Evolutionary conservation across 2,797 vertebrate genomes (phyloP).

Genomic region (Scolopax bukidnonensis): DNA sequence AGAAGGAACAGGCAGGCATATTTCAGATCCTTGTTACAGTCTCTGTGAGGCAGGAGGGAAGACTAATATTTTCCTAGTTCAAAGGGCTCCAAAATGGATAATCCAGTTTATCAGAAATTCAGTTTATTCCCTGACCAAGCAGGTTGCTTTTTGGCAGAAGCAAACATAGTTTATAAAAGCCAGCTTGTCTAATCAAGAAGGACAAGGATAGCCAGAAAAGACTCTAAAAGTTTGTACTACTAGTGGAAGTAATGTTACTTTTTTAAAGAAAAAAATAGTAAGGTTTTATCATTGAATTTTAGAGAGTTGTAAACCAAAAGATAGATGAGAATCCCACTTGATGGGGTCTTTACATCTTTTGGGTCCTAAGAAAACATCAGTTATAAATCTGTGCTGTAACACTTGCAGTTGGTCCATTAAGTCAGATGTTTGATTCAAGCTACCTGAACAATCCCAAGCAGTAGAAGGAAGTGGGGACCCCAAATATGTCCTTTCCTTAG

Average conservation of each 20-base stretch:
- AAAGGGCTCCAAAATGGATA: slow-evolving; percentile 29
- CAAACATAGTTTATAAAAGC: slow-evolving; percentile 28
- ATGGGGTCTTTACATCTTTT: background rate
- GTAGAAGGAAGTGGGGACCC: accelerated
- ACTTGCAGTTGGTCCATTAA: background rate
- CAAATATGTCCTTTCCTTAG: background rate
- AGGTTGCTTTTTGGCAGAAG: background rate
- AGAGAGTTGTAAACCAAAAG: background rate
- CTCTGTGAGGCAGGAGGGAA: background rate
- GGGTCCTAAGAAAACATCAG: background rate
- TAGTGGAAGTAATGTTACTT: background rate
- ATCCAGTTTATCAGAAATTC: slow-evolving; percentile 55
- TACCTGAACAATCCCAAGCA: background rate
- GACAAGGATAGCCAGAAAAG: background rate
- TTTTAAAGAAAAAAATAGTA: background rate
- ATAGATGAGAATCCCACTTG: background rate
- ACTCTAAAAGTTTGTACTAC: background rate
- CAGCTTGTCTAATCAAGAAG: slow-evolving; percentile 9
- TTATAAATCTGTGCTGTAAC: background rate
- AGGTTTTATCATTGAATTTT: background rate
- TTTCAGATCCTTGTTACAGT: background rate
- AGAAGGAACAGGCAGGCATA: background rate
- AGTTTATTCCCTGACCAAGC: slow-evolving; percentile 13
- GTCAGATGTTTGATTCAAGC: background rate
- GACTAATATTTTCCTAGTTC: slow-evolving; percentile 41